Evolutionary conservation across 2,797 vertebrate species (phyloP).

Genomic region (Simalia tracyae): DNA sequence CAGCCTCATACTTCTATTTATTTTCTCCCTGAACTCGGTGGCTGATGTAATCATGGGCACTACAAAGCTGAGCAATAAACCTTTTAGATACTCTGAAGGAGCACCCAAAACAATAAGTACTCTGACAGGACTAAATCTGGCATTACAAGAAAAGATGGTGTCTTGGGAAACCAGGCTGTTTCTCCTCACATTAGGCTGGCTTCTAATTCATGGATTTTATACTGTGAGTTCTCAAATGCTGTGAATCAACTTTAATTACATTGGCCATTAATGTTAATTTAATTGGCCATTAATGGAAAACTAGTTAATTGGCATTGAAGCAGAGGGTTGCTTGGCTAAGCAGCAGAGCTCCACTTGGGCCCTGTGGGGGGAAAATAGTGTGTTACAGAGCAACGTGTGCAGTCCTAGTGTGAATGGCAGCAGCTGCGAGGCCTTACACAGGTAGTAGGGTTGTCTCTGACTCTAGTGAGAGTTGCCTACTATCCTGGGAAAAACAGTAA

Average conservation of each 20-base stretch:
- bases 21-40: conserved; percentile 52
- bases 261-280: conserved; percentile 14
- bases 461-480: neutral
- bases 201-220: conserved; percentile 53
- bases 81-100: conserved; percentile 48
- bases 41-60: conserved; percentile 66
- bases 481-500: neutral
- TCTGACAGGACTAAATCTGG: conserved; percentile 50
- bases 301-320: conserved; percentile 19
- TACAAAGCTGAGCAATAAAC: conserved; percentile 66
- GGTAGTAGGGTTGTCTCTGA: neutral
- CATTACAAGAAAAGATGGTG: conserved; percentile 47
- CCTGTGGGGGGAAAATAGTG: neutral
- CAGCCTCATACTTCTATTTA: conserved; percentile 37
- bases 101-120: conserved; percentile 27
- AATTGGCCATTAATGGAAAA: conserved; percentile 18
- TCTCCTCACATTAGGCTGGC: conserved; percentile 54
- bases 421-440: neutral
- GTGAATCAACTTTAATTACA: conserved; percentile 51
- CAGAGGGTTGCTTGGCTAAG: conserved; percentile 24
- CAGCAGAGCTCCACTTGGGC: conserved; percentile 16
- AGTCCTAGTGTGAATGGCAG: neutral
- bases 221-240: conserved; percentile 66
- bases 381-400: neutral
- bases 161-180: conserved; percentile 59